A percentile compares a stretch with the other conserved stretches of the same genome.
These are phyloP conservation scores for Melanotaenia boesemani DNA, from an alignment of 2,797 vertebrate species.

Conservation along the genomic window DNA sequence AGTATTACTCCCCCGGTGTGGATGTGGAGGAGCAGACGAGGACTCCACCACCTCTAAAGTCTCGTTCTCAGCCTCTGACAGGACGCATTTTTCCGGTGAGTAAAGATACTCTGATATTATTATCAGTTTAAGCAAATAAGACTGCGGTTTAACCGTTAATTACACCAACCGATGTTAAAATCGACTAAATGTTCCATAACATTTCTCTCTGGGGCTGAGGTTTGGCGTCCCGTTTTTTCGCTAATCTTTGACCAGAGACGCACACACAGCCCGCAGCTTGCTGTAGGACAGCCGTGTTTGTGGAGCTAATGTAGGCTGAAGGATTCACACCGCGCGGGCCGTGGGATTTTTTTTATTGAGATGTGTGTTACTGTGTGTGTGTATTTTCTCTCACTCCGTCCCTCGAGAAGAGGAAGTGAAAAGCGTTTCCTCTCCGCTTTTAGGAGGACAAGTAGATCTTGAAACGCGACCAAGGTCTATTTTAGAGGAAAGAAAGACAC, in stretches of 20 bases:
- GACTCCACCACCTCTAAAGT: conserved; percentile 54
- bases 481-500: conserved; percentile 85
- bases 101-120: conserved; percentile 25
- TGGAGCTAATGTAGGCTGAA: conserved; percentile 45
- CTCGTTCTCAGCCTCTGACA: conserved; percentile 37
- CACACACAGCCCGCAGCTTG: not conserved
- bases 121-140: not conserved
- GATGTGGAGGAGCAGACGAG: conserved; percentile 64
- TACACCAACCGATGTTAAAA: not conserved
- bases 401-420: conserved; percentile 46
- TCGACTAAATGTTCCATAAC: not conserved
- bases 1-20: conserved; percentile 72
- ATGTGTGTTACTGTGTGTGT: conserved; percentile 28
- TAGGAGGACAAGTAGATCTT: conserved; percentile 72
- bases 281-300: conserved; percentile 20
- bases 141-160: not conserved
- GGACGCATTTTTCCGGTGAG: conserved; percentile 77
- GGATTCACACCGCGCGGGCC: conserved; percentile 52
- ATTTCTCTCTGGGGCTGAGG: conserved; percentile 4
- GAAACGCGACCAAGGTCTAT: conserved; percentile 81
- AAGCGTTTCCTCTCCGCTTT: conserved; percentile 70
- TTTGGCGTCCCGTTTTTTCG: conserved; percentile 13
- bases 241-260: conserved; percentile 1
- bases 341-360: conserved; percentile 62
- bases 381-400: conserved; percentile 7